Base-by-base conservation (phyloP, 2,888 invertebrate species). In the Pyrgus malvae region DNA sequence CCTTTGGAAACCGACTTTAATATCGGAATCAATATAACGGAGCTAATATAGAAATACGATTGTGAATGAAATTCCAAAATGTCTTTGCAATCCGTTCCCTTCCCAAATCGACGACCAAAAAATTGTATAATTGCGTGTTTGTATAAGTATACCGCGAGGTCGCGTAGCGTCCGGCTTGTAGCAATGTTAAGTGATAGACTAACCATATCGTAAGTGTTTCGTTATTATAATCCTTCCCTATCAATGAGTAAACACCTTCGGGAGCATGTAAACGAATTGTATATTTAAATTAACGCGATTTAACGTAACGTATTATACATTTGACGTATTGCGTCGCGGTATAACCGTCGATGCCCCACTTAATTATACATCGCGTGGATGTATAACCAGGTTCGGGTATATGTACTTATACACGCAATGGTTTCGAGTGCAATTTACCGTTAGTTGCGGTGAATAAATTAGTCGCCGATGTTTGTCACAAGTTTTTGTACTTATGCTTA, bases 201-300 rank as follows among this genome's bases (percentile, higher is more conserved):
- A 79, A 83, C 80, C 85, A 85, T 87, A 87, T 87, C 85, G 76
- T 83, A 83, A 83, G 80, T 78, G 79, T 84, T 81, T 74, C 68
- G 70, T 80, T 81, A 70, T 78, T 77, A 73, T 71, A 35, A 64
- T 66, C 69, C 74, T 76, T 75, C 74, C 68, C 74, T 74, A 76
- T 74, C 74, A 74, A 72, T 69, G 70, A 66, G 69, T 74, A n/a
- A 74, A 60, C 68, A 76, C 69, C 64, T 67, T 72, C 75, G 83
- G 81, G 80, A 79, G 74, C 79, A 77, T 67, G 66, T 29, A 45
- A 29, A 45, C 53, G 53, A 53, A 53, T 53, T 53, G 45, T 45
- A 45, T 51, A 45, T 29, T 45, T 45, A 51, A 37, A 35, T 25
- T 37, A 53, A 67, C 46, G 54, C 48, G 48, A 48, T 48, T 35